Evolutionary conservation across 2,888 invertebrate species (phyloP).

Genomic region (Rhamphomyia laevipes): DNA sequence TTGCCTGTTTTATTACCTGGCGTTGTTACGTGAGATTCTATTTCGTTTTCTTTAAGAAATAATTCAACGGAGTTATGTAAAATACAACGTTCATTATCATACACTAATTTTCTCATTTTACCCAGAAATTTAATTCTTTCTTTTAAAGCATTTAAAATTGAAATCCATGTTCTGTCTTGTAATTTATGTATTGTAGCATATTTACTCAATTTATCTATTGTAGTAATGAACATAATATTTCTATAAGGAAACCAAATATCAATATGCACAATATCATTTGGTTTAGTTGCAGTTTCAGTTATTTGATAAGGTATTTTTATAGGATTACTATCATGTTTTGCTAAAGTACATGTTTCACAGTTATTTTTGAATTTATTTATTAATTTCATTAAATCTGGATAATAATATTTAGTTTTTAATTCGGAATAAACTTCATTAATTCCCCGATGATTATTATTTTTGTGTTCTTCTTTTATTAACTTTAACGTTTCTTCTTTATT

Average conservation of each 20-base stretch:
- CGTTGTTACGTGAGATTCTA: constrained; percentile 3
- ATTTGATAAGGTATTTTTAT: constrained; percentile 12
- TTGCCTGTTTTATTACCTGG: constrained; percentile 2
- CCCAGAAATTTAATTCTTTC: no score
- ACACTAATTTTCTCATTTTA: constrained; percentile 10
- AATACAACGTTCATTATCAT: constrained; percentile 4
- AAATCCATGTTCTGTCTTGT: no score
- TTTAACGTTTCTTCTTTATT: constrained; percentile 11
- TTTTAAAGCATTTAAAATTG: no score
- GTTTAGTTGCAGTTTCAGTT: constrained; percentile 5
- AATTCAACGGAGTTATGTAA: constrained; percentile 2
- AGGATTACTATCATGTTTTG: constrained; percentile 16
- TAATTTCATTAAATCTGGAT: constrained; percentile 6
- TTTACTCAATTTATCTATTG: background rate
- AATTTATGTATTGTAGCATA: no score
- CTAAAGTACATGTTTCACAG: constrained; percentile 13
- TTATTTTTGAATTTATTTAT: constrained; percentile 9
- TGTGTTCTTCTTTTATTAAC: constrained; percentile 9
- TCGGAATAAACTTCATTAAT: constrained; percentile 12
- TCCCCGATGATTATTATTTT: constrained; percentile 8
- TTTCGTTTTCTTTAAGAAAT: constrained; percentile 7
- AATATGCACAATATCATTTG: background rate
- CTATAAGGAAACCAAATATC: background rate
- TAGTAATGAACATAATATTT: background rate
- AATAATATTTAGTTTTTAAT: no score